Evolutionary conservation across 2,888 invertebrate species (phyloP).

Genomic region (Meandrusa payeni): DNA sequence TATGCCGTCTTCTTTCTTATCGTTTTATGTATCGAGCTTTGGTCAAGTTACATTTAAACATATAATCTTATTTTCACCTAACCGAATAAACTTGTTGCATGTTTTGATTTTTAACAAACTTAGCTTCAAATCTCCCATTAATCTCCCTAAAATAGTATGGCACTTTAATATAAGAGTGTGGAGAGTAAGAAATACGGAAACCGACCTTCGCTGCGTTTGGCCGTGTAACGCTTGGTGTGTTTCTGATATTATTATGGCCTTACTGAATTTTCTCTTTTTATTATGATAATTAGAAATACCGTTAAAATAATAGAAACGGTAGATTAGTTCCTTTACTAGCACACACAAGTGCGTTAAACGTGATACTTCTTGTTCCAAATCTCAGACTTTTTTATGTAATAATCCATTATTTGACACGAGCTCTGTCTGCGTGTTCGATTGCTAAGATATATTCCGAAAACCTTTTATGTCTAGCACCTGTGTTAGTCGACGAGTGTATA

Average conservation of each 20-base stretch:
- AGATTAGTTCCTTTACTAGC: conserved; percentile 75
- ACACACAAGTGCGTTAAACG: conserved; percentile 80
- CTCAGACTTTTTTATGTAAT: conserved; percentile 76
- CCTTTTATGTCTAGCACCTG: conserved; percentile 62
- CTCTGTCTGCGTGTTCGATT: conserved; percentile 76
- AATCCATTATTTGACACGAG: conserved; percentile 72
- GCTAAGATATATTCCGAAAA: conserved; percentile 62
- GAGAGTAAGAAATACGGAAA: conserved; percentile 45
- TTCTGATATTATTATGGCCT: conserved; percentile 70
- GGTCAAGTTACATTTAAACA: conserved; percentile 6
- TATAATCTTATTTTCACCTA: conserved; percentile 28
- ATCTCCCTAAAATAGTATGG: conserved; percentile 72
- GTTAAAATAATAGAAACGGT: conserved; percentile 68
- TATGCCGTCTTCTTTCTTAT: conserved; percentile 7
- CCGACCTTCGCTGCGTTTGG: conserved; percentile 62
- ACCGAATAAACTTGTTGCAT: conserved; percentile 65
- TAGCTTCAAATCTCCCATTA: conserved; percentile 62
- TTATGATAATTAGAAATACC: conserved; percentile 59
- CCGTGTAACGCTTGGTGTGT: conserved; percentile 75
- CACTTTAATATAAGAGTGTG: conserved; percentile 72
- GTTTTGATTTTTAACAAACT: conserved; percentile 48
- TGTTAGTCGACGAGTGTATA: conserved; percentile 58
- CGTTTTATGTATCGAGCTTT: no score
- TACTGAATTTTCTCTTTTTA: conserved; percentile 76
- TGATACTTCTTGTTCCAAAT: conserved; percentile 82